Conservation (phyloP, 2,113 vertebrate species). For the Glaucidium brasilianum region DNA sequence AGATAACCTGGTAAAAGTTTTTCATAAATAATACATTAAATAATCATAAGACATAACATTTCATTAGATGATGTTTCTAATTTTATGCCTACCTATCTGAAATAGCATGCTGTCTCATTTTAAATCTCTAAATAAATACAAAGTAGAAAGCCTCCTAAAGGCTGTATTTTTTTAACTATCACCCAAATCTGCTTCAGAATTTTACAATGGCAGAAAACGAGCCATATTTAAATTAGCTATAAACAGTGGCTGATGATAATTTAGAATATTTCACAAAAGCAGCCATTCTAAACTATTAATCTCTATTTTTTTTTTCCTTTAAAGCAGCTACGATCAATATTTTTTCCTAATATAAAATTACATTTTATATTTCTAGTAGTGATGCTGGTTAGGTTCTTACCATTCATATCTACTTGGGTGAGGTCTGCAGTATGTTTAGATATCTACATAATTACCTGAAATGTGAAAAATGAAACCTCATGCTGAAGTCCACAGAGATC, state of each 20-base stretch:
- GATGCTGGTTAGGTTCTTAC: not conserved
- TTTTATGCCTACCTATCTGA: slow-evolving; percentile 15
- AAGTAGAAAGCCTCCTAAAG: not conserved
- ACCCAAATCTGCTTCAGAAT: not conserved
- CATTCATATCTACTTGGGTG: not conserved
- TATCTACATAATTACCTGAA: not conserved
- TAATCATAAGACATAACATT: slow-evolving; percentile 26
- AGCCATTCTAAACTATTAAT: not conserved
- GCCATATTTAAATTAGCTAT: not conserved
- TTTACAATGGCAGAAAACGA: not conserved
- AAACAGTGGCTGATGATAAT: not conserved
- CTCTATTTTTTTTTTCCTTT: not conserved
- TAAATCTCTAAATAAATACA: not conserved
- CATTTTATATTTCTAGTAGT: not conserved
- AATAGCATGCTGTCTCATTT: slow-evolving; percentile 25
- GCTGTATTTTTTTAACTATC: not conserved
- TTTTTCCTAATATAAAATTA: not conserved
- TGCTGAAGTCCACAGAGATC: not conserved
- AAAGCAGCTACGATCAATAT: not conserved
- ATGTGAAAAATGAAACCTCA: not conserved
- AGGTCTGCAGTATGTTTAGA: not conserved
- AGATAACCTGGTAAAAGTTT: slow-evolving; percentile 21
- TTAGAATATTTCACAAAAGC: not conserved
- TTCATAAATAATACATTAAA: slow-evolving; percentile 47
- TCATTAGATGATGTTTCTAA: slow-evolving; percentile 34